phyloP scores from a whole-genome alignment of 2,113 vertebrate genomes.

The Galemys pyrenaicus region DNA sequence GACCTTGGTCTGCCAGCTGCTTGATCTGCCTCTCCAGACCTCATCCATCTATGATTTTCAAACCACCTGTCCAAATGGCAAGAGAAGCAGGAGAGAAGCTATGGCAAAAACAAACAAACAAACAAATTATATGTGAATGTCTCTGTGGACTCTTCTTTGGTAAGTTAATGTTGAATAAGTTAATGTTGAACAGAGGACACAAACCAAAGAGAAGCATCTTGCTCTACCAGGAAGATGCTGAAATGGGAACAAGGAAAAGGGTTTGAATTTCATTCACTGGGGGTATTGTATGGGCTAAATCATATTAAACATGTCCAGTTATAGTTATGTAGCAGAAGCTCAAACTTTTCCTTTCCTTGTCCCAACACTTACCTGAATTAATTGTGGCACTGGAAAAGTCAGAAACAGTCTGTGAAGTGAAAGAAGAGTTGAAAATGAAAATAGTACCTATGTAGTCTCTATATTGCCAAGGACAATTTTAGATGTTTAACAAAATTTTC shows the following conservation, averaged over 20 bases:
- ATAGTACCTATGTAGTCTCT: neutral
- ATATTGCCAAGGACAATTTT: neutral
- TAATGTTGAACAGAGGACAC: neutral
- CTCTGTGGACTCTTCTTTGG: neutral
- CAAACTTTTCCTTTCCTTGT: neutral
- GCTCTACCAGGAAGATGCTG: neutral
- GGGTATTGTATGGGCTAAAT: neutral
- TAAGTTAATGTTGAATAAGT: neutral
- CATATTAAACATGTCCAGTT: neutral
- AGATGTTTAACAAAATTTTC: neutral
- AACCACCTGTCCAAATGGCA: conserved; percentile 1
- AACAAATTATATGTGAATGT: neutral
- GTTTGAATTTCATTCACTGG: neutral
- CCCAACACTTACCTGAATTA: neutral
- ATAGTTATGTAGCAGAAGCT: neutral
- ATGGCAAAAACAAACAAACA: neutral
- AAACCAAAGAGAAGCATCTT: neutral
- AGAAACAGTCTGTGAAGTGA: neutral
- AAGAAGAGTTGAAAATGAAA: neutral
- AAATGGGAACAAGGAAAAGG: neutral
- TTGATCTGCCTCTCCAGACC: neutral
- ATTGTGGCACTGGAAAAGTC: neutral
- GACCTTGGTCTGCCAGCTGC: conserved; percentile 16
- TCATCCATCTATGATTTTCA: neutral
- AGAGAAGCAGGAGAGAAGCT: conserved; percentile 1